Evolutionary conservation across 2,888 invertebrate species (phyloP).

Genomic region (Agrenia bidenticulata): DNA sequence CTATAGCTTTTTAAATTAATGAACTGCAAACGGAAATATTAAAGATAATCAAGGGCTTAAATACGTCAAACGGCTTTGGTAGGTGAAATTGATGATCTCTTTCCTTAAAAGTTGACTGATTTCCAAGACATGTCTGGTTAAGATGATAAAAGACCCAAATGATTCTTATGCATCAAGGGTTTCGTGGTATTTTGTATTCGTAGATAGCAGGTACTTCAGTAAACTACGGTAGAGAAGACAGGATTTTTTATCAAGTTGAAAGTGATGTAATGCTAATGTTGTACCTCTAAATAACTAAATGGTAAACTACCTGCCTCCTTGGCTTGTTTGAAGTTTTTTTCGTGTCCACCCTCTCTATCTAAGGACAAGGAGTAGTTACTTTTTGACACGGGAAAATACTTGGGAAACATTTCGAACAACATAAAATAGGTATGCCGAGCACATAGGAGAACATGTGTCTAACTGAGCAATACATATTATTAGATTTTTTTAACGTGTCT

Average conservation of each 20-base stretch:
- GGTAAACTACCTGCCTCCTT: constrained; percentile 22
- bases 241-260: constrained; percentile 13
- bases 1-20: too few species aligned
- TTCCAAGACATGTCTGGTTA: not conserved
- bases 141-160: constrained; percentile 9
- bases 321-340: constrained; percentile 7
- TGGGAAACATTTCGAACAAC: constrained; percentile 11
- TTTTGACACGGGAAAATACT: constrained; percentile 12
- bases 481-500: not conserved
- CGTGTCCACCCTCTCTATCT: constrained; percentile 4
- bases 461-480: not conserved
- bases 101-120: constrained; percentile 11
- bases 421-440: constrained; percentile 23
- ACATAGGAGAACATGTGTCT: constrained; percentile 18
- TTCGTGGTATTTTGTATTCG: not conserved
- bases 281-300: constrained; percentile 22
- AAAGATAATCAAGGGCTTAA: constrained; percentile 13
- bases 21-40: constrained; percentile 15
- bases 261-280: constrained; percentile 23
- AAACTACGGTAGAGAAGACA: constrained; percentile 11
- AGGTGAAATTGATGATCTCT: constrained; percentile 19
- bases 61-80: constrained; percentile 5
- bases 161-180: not conserved
- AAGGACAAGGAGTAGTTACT: not conserved
- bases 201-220: not conserved